Percentiles rank a stretch among this genome's conserved stretches.
Conservation (phyloP, 1,140 invertebrate species). For the Sinonovacula constricta region DNA sequence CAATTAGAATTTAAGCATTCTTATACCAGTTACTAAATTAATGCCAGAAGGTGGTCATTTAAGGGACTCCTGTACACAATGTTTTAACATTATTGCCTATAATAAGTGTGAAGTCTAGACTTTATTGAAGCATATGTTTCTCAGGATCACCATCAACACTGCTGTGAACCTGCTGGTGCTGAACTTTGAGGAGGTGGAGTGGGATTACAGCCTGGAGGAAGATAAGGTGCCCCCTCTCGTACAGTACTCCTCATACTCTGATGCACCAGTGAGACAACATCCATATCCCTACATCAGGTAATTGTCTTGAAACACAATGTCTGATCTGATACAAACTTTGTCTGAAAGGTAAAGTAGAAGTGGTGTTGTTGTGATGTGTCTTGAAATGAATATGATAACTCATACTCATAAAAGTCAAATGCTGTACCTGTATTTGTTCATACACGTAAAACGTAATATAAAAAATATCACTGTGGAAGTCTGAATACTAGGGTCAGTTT, state of each 20-base stretch:
- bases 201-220: slow-evolving; percentile 75
- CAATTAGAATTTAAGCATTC: too few relatives aligned
- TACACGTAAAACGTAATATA: background rate
- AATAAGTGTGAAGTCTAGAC: too few relatives aligned
- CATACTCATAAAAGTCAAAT: background rate
- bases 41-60: too few relatives aligned
- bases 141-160: slow-evolving; percentile 78
- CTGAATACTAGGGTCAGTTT: too few relatives aligned
- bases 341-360: too few relatives aligned
- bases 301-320: too few relatives aligned
- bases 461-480: background rate
- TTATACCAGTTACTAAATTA: too few relatives aligned
- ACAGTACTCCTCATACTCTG: slow-evolving; percentile 73
- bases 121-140: too few relatives aligned
- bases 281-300: slow-evolving; percentile 73
- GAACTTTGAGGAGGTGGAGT: slow-evolving; percentile 77
- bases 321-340: too few relatives aligned
- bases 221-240: slow-evolving; percentile 74
- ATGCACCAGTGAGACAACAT: slow-evolving; percentile 69
- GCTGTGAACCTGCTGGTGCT: slow-evolving; percentile 74
- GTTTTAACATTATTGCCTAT: too few relatives aligned
- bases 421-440: background rate
- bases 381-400: background rate
- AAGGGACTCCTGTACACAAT: too few relatives aligned
- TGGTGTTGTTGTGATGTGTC: too few relatives aligned